Conservation (phyloP, 2,113 vertebrate genomes). For the Epinephelus cyanopodus region DNA sequence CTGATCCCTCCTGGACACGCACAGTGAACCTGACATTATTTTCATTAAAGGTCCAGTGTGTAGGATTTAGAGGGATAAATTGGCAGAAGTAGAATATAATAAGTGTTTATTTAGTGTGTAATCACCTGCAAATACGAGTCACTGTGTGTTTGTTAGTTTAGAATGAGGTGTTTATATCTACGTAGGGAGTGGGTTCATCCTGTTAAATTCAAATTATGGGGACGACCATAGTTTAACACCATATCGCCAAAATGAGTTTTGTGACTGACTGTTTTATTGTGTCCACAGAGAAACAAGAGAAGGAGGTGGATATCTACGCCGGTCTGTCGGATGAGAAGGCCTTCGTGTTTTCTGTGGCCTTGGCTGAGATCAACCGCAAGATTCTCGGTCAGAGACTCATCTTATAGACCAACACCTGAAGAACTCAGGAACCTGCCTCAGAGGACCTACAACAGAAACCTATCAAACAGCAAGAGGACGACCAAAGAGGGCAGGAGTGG, state of each 20-base stretch:
- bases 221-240: too few relatives aligned
- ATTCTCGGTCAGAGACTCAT: conserved; percentile 98
- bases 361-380: conserved; percentile 99
- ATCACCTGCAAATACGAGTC: too few relatives aligned
- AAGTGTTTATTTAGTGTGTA: too few relatives aligned
- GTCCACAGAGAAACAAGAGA: conserved; percentile 95
- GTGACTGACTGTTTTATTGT: conserved; percentile 33
- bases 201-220: too few relatives aligned
- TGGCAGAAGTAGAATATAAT: too few relatives aligned
- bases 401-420: conserved; percentile 70
- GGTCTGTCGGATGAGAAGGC: conserved; percentile 98
- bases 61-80: too few relatives aligned
- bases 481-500: conserved; percentile 41
- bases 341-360: conserved; percentile 97
- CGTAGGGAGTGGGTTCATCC: too few relatives aligned
- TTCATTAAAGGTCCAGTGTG: too few relatives aligned
- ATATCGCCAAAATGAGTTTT: not conserved
- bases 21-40: too few relatives aligned
- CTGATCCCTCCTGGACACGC: too few relatives aligned
- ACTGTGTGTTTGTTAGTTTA: too few relatives aligned
- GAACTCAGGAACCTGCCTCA: not conserved
- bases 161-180: too few relatives aligned
- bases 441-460: not conserved
- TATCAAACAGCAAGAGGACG: conserved; percentile 53
- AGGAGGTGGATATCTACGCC: conserved; percentile 97